Evolutionary conservation across 2,888 invertebrate genomes (phyloP).

Genomic region (Brachypterus glaber): DNA sequence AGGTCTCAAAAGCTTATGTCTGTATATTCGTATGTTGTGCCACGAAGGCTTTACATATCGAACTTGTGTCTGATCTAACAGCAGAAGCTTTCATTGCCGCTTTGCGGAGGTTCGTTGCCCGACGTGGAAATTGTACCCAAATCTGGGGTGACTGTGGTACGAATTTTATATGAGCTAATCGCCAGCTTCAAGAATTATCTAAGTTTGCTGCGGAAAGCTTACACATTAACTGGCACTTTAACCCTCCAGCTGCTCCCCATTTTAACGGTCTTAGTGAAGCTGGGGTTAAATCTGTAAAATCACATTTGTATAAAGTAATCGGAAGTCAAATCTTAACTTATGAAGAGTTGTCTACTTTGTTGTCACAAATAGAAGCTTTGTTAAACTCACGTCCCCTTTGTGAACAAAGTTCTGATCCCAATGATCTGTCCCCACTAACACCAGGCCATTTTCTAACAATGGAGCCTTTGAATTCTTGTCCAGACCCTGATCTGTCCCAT

Average conservation of each 20-base stretch:
- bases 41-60: slow-evolving; percentile 5
- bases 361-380: too few relatives aligned
- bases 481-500: too few relatives aligned
- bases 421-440: too few relatives aligned
- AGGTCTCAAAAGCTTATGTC: not conserved
- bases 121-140: not conserved
- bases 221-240: slow-evolving; percentile 12
- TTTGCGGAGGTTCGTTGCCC: not conserved
- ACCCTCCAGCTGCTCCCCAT: slow-evolving; percentile 13
- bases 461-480: too few relatives aligned
- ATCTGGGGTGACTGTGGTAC: not conserved
- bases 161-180: slow-evolving; percentile 1
- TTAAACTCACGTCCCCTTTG: too few relatives aligned
- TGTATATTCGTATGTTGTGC: slow-evolving; percentile 1
- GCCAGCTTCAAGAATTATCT: slow-evolving; percentile 7
- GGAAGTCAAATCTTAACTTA: too few relatives aligned
- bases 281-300: too few relatives aligned
- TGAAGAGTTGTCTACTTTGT: too few relatives aligned
- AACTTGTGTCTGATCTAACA: slow-evolving; percentile 1
- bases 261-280: slow-evolving; percentile 16
- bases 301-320: too few relatives aligned
- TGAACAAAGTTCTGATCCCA: too few relatives aligned
- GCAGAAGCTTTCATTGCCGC: not conserved
- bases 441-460: too few relatives aligned
- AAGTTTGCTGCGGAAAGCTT: slow-evolving; percentile 6